Conservation (phyloP, 2,888 invertebrate genomes). For the Cephus spinipes region DNA sequence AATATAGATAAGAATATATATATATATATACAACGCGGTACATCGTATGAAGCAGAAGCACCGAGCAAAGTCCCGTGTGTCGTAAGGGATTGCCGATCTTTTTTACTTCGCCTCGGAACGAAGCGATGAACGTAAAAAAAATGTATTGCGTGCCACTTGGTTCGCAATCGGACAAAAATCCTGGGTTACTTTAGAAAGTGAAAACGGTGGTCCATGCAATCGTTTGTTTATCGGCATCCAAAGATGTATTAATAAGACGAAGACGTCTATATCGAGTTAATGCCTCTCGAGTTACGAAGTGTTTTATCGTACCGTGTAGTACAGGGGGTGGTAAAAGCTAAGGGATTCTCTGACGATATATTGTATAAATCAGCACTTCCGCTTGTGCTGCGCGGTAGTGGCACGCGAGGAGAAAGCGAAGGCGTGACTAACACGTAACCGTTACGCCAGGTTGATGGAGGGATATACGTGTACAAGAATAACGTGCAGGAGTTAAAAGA, state of each 20-base stretch:
- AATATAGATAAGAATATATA: not conserved
- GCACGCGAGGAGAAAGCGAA: constrained; percentile 47
- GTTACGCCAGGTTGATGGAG: not conserved
- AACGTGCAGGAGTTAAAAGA: not conserved
- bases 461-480: constrained; percentile 1
- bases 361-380: constrained; percentile 30
- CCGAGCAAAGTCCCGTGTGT: not conserved
- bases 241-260: too few species aligned
- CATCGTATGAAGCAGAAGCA: not conserved
- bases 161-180: not conserved
- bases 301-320: not conserved
- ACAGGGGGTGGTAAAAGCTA: not conserved
- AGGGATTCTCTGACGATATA: not conserved
- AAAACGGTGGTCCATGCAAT: not conserved
- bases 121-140: not conserved
- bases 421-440: constrained; percentile 10
- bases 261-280: too few species aligned
- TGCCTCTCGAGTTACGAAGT: not conserved
- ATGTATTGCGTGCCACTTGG: not conserved
- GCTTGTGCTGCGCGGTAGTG: constrained; percentile 28
- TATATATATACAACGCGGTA: not conserved
- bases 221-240: too few species aligned
- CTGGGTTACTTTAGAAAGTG: not conserved
- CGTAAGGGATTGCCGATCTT: not conserved
- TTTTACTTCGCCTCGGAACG: not conserved